These are phyloP conservation scores for Pararge aegeria DNA, from an alignment of 1,140 invertebrate genomes.

Conservation along the genomic window DNA sequence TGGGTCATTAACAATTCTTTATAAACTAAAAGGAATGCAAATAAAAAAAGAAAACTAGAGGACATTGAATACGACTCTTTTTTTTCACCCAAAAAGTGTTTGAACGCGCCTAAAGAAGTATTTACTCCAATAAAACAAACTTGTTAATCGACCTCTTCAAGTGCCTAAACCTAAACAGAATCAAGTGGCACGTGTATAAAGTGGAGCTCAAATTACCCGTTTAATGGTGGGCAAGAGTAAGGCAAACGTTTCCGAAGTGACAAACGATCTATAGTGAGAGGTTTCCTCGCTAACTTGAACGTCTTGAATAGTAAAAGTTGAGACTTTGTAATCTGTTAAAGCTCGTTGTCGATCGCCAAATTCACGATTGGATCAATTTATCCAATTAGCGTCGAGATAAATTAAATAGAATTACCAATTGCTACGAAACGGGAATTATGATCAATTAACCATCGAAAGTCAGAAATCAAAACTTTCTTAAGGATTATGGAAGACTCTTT, in stretches of 20 bases:
- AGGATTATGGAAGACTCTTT: no score
- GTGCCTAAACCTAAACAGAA: not conserved
- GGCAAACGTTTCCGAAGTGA: constrained; percentile 1
- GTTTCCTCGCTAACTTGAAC: not conserved
- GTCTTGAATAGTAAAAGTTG: constrained; percentile 5
- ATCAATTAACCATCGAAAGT: no score
- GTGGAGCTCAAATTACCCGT: constrained; percentile 1
- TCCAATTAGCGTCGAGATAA: not conserved
- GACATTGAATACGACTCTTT: no score
- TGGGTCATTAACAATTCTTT: no score
- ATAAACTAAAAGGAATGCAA: no score
- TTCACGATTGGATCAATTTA: not conserved
- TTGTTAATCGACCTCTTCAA: not conserved
- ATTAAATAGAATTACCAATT: not conserved
- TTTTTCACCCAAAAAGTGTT: no score
- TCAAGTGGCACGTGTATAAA: not conserved
- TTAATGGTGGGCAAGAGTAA: not conserved
- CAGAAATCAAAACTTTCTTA: no score
- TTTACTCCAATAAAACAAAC: not conserved
- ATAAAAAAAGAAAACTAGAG: no score
- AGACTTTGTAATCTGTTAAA: constrained; percentile 3
- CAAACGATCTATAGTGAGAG: constrained; percentile 3
- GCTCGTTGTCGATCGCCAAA: not conserved
- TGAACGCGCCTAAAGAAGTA: not conserved
- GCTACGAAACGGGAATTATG: no score